A percentile compares a stretch with the other conserved stretches of the same genome.
Conservation (phyloP, 1,140 invertebrate species). For the Drosophila kanapiae region DNA sequence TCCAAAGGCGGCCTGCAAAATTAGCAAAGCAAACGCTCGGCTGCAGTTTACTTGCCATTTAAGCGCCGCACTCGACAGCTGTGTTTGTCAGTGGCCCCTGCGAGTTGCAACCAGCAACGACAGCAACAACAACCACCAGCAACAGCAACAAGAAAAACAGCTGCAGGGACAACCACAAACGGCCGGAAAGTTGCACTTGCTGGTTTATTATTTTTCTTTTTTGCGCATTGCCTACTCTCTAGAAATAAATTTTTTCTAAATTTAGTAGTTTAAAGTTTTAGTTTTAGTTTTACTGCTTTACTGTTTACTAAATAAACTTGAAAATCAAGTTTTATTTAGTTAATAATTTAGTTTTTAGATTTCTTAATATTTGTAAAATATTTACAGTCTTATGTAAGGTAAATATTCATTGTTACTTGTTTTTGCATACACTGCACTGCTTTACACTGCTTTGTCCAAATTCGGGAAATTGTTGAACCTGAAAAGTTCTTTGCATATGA, state of each 20-base stretch:
- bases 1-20: conserved; percentile 54
- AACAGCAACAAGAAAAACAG: conserved; percentile 12
- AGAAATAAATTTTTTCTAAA: not conserved
- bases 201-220: conserved; percentile 46
- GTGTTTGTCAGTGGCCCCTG: conserved; percentile 70
- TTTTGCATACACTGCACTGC: too few relatives aligned
- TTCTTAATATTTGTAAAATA: too few relatives aligned
- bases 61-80: conserved; percentile 76
- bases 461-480: too few relatives aligned
- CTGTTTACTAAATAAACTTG: too few relatives aligned
- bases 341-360: too few relatives aligned
- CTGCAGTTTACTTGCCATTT: conserved; percentile 83
- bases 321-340: too few relatives aligned
- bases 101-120: conserved; percentile 29
- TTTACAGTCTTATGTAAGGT: too few relatives aligned
- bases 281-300: too few relatives aligned
- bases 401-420: too few relatives aligned
- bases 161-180: conserved; percentile 26
- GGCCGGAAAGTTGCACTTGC: conserved; percentile 52
- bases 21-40: conserved; percentile 79
- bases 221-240: conserved; percentile 22
- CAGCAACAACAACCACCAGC: conserved; percentile 10
- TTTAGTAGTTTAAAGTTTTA: not conserved
- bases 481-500: too few relatives aligned
- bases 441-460: too few relatives aligned